Evolutionary conservation across 2,888 invertebrate species (phyloP).

Genomic region (Dasypolia templi): DNA sequence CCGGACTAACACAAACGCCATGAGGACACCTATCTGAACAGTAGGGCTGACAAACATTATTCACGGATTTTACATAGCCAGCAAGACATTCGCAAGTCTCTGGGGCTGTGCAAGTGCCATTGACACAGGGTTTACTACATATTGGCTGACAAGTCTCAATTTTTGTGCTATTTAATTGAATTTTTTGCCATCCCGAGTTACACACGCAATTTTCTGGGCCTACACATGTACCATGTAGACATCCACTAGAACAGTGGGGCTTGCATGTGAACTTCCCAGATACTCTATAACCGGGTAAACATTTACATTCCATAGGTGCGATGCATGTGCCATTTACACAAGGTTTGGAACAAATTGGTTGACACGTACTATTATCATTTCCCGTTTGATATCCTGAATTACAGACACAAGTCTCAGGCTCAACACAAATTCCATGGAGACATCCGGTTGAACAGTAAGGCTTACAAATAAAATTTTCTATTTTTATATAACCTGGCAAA

Average conservation of each 20-base stretch:
- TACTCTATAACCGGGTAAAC: slow-evolving; percentile 16
- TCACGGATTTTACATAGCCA: slow-evolving; percentile 21
- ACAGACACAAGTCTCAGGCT: slow-evolving; percentile 51
- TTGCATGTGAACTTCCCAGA: slow-evolving; percentile 23
- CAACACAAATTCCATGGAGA: slow-evolving; percentile 31
- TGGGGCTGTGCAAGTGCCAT: slow-evolving; percentile 39
- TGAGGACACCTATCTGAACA: slow-evolving; percentile 33
- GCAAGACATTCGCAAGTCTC: slow-evolving; percentile 38
- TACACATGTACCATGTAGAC: slow-evolving; percentile 31
- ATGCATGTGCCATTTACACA: slow-evolving; percentile 30
- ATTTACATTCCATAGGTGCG: slow-evolving; percentile 27
- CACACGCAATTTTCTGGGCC: slow-evolving; percentile 29
- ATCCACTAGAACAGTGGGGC: slow-evolving; percentile 42
- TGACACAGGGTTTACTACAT: slow-evolving; percentile 33
- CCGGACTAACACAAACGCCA: slow-evolving; percentile 14
- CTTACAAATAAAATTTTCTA: slow-evolving; percentile 17
- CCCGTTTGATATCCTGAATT: slow-evolving; percentile 9
- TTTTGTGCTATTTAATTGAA: not conserved
- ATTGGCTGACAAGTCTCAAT: slow-evolving; percentile 30
- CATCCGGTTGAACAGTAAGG: slow-evolving; percentile 49
- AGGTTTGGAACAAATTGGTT: slow-evolving; percentile 30
- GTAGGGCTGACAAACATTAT: slow-evolving; percentile 26
- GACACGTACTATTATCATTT: slow-evolving; percentile 16
- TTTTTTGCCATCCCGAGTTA: slow-evolving; percentile 37
- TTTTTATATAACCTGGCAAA: slow-evolving; percentile 9